phyloP scores from a whole-genome alignment of 2,888 invertebrate genomes.

The Spicauda simplicius region DNA sequence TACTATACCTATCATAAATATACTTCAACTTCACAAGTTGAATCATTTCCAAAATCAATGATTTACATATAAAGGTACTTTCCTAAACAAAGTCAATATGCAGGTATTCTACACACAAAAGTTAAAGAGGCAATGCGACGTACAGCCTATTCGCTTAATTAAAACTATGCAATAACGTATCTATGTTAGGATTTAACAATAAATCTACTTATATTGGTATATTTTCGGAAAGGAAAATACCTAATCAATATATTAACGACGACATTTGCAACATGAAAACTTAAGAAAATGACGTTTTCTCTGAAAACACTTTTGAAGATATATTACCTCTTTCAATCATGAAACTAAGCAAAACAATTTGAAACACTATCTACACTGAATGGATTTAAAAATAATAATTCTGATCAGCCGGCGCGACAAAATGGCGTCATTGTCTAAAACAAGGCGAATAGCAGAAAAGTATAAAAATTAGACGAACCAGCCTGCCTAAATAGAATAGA shows the following conservation, averaged over 20 bases:
- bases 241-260: slow-evolving; percentile 45
- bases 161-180: not conserved
- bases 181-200: not conserved
- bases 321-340: slow-evolving; percentile 41
- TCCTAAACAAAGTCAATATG: slow-evolving; percentile 9
- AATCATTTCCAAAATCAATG: not conserved
- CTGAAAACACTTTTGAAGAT: slow-evolving; percentile 8
- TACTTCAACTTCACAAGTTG: not conserved
- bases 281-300: not conserved
- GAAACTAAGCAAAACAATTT: slow-evolving; percentile 55
- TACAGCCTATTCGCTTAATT: not conserved
- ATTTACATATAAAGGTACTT: slow-evolving; percentile 25
- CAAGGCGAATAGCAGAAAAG: slow-evolving; percentile 59
- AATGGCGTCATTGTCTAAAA: slow-evolving; percentile 82
- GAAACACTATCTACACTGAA: slow-evolving; percentile 33
- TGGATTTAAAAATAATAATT: slow-evolving; percentile 64
- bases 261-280: slow-evolving; percentile 31
- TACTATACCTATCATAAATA: not conserved
- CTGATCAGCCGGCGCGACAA: slow-evolving; percentile 84
- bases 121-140: not conserved
- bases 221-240: slow-evolving; percentile 38
- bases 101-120: not conserved
- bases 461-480: slow-evolving; percentile 29
- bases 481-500: not conserved
- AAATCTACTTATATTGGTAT: slow-evolving; percentile 26